Evolutionary conservation across 2,113 vertebrate genomes (phyloP).

Genomic region (Piaya cayana): DNA sequence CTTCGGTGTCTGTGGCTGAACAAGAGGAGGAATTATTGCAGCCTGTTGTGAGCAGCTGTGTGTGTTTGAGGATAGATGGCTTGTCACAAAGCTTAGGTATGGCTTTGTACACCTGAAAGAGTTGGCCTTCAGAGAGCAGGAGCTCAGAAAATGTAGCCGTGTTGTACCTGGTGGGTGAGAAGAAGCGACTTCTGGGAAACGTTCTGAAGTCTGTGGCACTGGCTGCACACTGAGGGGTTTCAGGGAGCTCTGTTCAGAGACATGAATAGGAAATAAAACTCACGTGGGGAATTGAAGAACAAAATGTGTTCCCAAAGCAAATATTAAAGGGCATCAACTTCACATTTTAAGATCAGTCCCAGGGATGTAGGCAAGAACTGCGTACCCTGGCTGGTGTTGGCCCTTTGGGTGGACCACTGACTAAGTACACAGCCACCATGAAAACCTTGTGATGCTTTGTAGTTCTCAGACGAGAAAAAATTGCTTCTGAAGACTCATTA

Average conservation of each 20-base stretch:
- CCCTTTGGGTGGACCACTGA: neutral
- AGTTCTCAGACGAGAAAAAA: neutral
- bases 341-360: neutral
- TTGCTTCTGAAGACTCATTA: neutral
- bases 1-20: neutral
- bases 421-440: neutral
- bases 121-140: neutral
- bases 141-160: neutral
- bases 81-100: too few relatives aligned
- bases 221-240: rapidly evolving
- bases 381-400: neutral
- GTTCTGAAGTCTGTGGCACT: neutral
- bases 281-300: neutral
- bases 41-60: neutral
- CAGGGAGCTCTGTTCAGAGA: neutral
- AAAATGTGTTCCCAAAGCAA: neutral
- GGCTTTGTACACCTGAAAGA: neutral
- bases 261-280: neutral
- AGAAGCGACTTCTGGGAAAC: neutral
- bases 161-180: neutral
- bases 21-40: neutral
- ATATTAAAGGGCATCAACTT: neutral
- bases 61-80: neutral
- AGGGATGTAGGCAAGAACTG: neutral
- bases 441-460: neutral